Evolutionary conservation across 1,140 invertebrate genomes (phyloP).

Genomic region (Drosophila chauvacae): DNA sequence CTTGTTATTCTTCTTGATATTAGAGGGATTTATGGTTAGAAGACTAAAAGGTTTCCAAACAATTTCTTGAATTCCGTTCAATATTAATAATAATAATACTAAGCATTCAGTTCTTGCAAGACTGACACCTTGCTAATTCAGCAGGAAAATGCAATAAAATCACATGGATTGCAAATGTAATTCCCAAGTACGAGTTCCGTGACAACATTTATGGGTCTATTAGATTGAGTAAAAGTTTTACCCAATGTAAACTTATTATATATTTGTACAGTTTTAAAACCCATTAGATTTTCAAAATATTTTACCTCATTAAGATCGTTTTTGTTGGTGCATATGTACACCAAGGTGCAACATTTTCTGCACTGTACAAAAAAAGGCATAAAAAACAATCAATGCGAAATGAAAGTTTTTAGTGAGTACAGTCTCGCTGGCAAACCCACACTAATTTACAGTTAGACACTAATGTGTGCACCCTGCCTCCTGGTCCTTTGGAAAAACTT

Average conservation of each 20-base stretch:
- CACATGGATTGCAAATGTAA: not conserved
- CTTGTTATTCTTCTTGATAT: too few relatives aligned
- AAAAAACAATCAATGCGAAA: constrained; percentile 69
- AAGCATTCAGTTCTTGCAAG: too few relatives aligned
- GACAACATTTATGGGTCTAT: not conserved
- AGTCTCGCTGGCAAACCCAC: constrained; percentile 48
- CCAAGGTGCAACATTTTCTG: constrained; percentile 51
- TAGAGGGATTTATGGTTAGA: too few relatives aligned
- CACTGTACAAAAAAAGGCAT: constrained; percentile 28
- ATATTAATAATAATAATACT: too few relatives aligned
- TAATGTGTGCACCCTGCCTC: constrained; percentile 12
- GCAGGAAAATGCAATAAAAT: not conserved
- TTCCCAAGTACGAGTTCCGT: not conserved
- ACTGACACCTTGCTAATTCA: not conserved
- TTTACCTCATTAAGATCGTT: not conserved
- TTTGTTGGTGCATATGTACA: not conserved
- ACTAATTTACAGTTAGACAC: constrained; percentile 40
- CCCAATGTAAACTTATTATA: not conserved
- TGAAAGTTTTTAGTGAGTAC: constrained; percentile 69
- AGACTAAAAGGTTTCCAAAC: too few relatives aligned
- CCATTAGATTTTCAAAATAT: not conserved
- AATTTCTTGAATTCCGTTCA: too few relatives aligned
- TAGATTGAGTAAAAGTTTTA: not conserved
- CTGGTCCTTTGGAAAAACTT: constrained; percentile 35
- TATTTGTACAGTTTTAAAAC: not conserved